Evolutionary conservation across 2,113 vertebrate species (phyloP).

Genomic region (Calcarius ornatus): DNA sequence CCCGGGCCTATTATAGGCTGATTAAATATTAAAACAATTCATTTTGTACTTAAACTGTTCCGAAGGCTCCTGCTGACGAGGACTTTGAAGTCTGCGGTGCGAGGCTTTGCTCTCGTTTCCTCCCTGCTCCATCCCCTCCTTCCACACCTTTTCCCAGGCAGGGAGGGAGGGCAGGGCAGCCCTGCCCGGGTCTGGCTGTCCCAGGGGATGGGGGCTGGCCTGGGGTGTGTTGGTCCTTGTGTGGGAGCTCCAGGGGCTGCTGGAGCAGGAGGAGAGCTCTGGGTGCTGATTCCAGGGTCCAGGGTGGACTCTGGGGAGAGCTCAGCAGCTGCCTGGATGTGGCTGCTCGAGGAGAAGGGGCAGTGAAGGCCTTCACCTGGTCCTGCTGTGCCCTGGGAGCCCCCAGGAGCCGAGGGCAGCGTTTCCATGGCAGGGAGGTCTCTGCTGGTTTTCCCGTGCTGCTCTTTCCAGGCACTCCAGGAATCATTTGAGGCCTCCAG

Average conservation of each 20-base stretch:
- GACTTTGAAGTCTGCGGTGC: slow-evolving; percentile 48
- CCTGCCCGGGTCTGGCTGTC: not conserved
- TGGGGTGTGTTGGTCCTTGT: not conserved
- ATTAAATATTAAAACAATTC: slow-evolving; percentile 79
- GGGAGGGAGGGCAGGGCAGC: not conserved
- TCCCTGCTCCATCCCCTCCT: not conserved
- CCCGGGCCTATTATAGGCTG: slow-evolving; percentile 58
- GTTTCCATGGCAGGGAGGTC: rapidly evolving
- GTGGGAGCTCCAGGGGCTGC: not conserved
- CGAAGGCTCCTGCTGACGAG: slow-evolving; percentile 57
- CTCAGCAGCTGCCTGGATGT: rapidly evolving
- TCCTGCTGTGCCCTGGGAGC: not conserved
- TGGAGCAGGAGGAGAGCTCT: not conserved
- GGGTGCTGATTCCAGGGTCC: not conserved
- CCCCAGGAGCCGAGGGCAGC: not conserved
- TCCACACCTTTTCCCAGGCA: not conserved
- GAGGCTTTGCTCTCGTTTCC: not conserved
- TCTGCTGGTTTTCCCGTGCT: rapidly evolving
- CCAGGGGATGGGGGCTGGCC: not conserved
- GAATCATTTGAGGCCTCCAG: rapidly evolving
- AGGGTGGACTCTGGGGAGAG: not conserved
- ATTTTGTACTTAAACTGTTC: slow-evolving; percentile 75
- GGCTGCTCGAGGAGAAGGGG: not conserved
- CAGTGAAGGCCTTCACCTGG: not conserved
- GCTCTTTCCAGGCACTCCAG: not conserved